A percentile compares a stretch with the other conserved stretches of the same genome.
Evolutionary conservation across 2,888 invertebrate species (phyloP).

Genomic region (Conchocele bisecta): DNA sequence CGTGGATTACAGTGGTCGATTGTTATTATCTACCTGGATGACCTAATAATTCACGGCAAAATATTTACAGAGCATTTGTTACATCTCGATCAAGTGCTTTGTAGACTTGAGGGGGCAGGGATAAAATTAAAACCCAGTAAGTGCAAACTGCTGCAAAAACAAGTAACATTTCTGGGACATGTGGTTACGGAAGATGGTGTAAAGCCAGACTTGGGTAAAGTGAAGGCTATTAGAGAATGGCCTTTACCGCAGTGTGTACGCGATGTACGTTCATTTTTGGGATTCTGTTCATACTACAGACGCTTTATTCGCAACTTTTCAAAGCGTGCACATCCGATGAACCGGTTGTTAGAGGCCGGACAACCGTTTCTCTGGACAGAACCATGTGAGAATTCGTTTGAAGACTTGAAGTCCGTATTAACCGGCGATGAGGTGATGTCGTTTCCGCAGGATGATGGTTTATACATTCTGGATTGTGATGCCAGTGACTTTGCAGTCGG

Average conservation of each 20-base stretch:
- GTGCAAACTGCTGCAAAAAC: constrained; percentile 5
- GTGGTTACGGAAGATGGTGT: background rate
- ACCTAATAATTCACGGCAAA: background rate
- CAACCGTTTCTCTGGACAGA: constrained; percentile 39
- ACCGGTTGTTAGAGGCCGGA: constrained; percentile 26
- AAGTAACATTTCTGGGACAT: constrained; percentile 18
- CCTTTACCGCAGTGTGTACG: background rate
- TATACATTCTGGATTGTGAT: constrained; percentile 47
- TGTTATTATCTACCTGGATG: constrained; percentile 11
- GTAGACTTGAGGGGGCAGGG: constrained; percentile 3
- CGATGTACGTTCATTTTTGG: constrained; percentile 28
- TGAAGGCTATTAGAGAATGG: background rate
- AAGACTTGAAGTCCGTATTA: constrained; percentile 28
- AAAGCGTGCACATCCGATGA: background rate
- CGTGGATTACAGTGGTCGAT: background rate
- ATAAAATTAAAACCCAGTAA: constrained; percentile 25
- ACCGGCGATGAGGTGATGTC: constrained; percentile 35
- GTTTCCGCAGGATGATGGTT: constrained; percentile 24
- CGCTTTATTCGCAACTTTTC: constrained; percentile 23
- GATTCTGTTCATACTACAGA: constrained; percentile 40
- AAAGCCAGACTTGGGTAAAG: background rate
- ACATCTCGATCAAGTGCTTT: constrained; percentile 22
- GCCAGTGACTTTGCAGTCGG: constrained; percentile 33
- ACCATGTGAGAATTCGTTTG: constrained; percentile 42
- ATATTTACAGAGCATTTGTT: constrained; percentile 19